Conservation (phyloP, 1,140 invertebrate species). For the Phymastichus coffea region DNA sequence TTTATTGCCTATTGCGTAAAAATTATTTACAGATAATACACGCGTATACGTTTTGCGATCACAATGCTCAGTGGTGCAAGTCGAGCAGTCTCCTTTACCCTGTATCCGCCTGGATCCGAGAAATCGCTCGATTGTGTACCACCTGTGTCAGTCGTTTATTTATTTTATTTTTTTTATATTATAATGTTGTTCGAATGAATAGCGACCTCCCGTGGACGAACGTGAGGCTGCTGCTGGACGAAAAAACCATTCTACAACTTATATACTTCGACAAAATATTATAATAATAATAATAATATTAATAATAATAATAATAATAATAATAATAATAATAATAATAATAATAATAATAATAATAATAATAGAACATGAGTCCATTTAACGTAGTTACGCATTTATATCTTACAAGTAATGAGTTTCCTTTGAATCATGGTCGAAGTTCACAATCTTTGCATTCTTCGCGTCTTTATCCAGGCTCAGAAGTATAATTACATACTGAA, state of each 20-base stretch:
- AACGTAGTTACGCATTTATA: constrained; percentile 26
- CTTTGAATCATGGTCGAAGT: constrained; percentile 24
- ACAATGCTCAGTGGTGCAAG: constrained; percentile 49
- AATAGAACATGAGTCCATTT: too few relatives aligned
- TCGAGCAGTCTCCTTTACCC: constrained; percentile 42
- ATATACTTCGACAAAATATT: too few relatives aligned
- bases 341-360: too few relatives aligned
- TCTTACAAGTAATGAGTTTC: constrained; percentile 30
- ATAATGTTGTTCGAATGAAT: constrained; percentile 19
- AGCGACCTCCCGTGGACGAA: constrained; percentile 15
- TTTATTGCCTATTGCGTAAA: constrained; percentile 31
- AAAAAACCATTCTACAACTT: too few relatives aligned
- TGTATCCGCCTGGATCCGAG: constrained; percentile 44
- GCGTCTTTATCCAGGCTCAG: constrained; percentile 13
- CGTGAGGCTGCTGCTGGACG: constrained; percentile 25
- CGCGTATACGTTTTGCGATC: constrained; percentile 53
- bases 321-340: too few relatives aligned
- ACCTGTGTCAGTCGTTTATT: constrained; percentile 40
- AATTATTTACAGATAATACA: constrained; percentile 53
- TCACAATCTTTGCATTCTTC: constrained; percentile 10
- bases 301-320: too few relatives aligned
- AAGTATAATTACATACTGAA: background rate
- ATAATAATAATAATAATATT: too few relatives aligned
- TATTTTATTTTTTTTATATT: constrained; percentile 8
- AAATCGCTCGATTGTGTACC: constrained; percentile 42